A percentile compares a stretch with the other conserved stretches of the same genome.
These are phyloP conservation scores for Cyrtonyx montezumae DNA, from an alignment of 2,113 vertebrate genomes.

Conservation along the genomic window DNA sequence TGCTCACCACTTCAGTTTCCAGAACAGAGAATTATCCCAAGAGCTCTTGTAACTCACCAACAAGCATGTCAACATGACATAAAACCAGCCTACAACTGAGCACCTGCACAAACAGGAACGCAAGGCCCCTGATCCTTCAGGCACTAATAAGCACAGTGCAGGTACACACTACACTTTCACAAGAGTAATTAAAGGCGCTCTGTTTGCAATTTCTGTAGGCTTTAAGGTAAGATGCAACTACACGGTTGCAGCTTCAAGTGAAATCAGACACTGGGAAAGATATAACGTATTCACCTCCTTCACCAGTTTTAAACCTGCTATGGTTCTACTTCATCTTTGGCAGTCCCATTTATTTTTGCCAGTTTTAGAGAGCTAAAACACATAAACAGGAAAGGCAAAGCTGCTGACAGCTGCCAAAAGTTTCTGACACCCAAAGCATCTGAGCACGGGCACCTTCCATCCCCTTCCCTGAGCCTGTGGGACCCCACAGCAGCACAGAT, in stretches of 20 bases:
- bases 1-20: not conserved
- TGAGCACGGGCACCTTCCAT: not conserved
- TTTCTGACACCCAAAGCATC: not conserved
- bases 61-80: not conserved
- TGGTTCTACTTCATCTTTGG: not conserved
- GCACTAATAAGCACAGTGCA: not conserved
- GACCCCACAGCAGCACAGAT: not conserved
- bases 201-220: not conserved
- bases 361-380: not conserved
- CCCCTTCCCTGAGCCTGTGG: fast-evolving
- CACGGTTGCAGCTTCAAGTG: not conserved
- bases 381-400: not conserved
- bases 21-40: not conserved
- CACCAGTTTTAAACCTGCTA: not conserved
- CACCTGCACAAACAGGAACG: not conserved
- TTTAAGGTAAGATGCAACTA: too few relatives aligned
- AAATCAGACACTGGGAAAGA: not conserved
- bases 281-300: not conserved
- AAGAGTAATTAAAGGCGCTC: not conserved
- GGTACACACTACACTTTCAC: not conserved
- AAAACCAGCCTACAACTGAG: not conserved
- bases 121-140: not conserved
- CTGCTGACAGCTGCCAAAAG: not conserved
- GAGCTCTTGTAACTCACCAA: not conserved
- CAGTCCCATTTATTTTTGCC: not conserved